These are phyloP conservation scores for Eulemur coronatus DNA, from an alignment of 2,797 vertebrate species.

Conservation along the genomic window DNA sequence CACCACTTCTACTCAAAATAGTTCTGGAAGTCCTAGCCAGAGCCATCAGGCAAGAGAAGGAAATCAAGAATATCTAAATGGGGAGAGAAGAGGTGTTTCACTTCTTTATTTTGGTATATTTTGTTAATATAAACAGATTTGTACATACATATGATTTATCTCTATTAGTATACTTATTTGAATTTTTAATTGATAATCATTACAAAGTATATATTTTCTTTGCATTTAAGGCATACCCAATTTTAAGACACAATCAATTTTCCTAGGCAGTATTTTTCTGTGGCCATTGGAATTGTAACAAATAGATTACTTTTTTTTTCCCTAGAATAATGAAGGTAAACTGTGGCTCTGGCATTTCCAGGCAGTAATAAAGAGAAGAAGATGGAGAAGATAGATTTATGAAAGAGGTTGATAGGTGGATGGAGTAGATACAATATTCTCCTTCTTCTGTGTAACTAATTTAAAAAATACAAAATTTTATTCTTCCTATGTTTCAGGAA, in stretches of 20 bases:
- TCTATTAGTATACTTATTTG: not conserved
- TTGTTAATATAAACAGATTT: not conserved
- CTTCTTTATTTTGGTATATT: not conserved
- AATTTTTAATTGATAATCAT: not conserved
- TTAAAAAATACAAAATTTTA: not conserved
- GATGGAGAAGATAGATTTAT: not conserved
- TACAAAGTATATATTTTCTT: not conserved
- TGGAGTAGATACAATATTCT: not conserved
- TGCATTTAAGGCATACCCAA: not conserved
- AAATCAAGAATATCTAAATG: too few relatives aligned
- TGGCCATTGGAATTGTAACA: not conserved
- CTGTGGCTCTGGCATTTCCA: not conserved
- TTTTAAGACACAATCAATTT: not conserved
- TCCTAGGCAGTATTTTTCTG: not conserved
- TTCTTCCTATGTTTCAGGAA: not conserved
- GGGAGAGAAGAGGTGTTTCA: not conserved
- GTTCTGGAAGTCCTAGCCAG: too few relatives aligned
- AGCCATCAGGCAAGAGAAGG: too few relatives aligned
- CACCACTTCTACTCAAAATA: too few relatives aligned
- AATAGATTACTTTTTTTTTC: not conserved
- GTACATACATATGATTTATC: not conserved
- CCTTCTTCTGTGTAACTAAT: not conserved
- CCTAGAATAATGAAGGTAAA: not conserved
- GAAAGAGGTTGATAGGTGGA: not conserved
- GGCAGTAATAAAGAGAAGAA: not conserved